These are phyloP conservation scores for Criorhina ranunculi DNA, from an alignment of 2,888 invertebrate species.

Conservation along the genomic window DNA sequence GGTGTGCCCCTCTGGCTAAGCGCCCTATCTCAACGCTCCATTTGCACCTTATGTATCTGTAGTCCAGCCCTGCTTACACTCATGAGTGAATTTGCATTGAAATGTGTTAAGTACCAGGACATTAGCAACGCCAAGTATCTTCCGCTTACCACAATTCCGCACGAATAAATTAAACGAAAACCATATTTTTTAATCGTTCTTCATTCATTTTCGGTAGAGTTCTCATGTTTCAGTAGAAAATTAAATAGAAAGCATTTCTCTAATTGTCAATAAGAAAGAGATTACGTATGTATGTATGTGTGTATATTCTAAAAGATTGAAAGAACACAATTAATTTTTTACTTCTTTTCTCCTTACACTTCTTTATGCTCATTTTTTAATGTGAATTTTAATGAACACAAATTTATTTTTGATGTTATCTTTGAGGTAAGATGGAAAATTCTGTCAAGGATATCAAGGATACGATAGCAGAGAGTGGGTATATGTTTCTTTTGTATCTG, in stretches of 20 bases:
- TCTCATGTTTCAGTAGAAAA: no score
- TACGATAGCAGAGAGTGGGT: neutral
- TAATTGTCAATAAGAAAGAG: neutral
- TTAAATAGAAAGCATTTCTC: neutral
- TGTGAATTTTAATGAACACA: slow-evolving; percentile 32
- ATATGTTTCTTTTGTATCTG: neutral
- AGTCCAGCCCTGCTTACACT: no score
- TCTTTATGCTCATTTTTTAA: slow-evolving; percentile 31
- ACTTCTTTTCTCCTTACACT: neutral
- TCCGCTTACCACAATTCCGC: no score
- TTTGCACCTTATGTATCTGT: no score
- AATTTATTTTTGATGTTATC: slow-evolving; percentile 36
- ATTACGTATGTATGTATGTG: no score
- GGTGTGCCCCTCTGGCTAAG: no score
- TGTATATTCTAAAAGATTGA: slow-evolving; percentile 10
- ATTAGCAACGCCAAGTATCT: no score
- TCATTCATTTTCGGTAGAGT: neutral
- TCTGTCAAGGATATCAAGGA: slow-evolving; percentile 21
- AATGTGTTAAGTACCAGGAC: no score
- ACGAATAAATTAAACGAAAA: slow-evolving; percentile 1
- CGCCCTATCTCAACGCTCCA: no score
- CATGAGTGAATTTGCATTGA: no score
- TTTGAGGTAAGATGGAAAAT: neutral
- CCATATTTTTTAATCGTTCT: neutral
- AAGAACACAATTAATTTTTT: slow-evolving; percentile 21